Evolutionary conservation across 2,797 vertebrate genomes (phyloP), one percentile per base, ranked within the genome.

Genomic region (Sebastes alutus): DNA sequence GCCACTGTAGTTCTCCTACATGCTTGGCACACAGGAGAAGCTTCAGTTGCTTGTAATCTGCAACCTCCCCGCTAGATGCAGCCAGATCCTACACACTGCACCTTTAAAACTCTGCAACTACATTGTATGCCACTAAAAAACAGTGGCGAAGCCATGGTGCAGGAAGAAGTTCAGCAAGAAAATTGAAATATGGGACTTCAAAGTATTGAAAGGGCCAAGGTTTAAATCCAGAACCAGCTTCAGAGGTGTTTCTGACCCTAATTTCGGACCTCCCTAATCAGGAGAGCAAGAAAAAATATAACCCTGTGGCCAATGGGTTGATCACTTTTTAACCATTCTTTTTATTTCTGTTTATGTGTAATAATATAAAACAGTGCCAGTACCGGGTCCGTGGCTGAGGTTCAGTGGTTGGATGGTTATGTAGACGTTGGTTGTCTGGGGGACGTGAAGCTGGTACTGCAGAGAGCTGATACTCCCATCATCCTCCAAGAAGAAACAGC

Each of bases 401-500:
- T 77, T 93, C 20, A 96, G 81, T 2, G 98, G 98, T 42, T 95
- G 96, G 89, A 98, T 97, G 85, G 96, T 97, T 12, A 99, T 9
- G 86, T 95, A 97, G 14, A 97, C 85, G 7, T 75, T 82, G 79
- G 96, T 95, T 12, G 92, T 96, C 22, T 97, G 95, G 22, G 96
- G 75, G 65, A 99, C 64, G 30, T 97, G 93, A 85, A 99, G 87
- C 71, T 91, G 95, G 92, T 98, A 99, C 81, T 97, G 97, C 87
- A 98, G 96, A 73, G 96, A 96, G 82, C 95, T 67, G 49, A 98
- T 95, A 55, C 94, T 96, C 29, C 97, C 95, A 59, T 96, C 94
- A 1, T 97, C 96, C 83, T 99, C 97, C 73, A 98, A 78, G 90
- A 97, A 97, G 92, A 99, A 98, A 85, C 97, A 98, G 68, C 98